Conservation (phyloP, 2,113 vertebrate species). For the Pyxicephalus adspersus region DNA sequence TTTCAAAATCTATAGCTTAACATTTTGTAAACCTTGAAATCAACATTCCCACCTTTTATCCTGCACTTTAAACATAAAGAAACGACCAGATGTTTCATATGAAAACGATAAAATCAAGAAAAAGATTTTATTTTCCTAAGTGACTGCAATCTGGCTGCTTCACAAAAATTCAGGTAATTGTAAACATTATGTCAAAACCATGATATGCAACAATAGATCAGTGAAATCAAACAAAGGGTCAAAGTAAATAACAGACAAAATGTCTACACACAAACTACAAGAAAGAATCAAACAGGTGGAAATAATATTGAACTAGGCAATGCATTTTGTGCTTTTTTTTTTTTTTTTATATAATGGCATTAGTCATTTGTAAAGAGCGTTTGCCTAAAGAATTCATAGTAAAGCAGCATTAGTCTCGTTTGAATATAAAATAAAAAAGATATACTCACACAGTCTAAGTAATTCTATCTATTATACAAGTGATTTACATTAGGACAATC, state of each 20-base stretch:
- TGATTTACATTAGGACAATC: background rate
- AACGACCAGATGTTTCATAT: background rate
- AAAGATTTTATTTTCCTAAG: background rate
- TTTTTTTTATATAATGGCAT: too few relatives aligned
- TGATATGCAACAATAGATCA: background rate
- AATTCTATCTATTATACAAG: background rate
- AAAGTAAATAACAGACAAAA: background rate
- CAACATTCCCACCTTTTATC: background rate
- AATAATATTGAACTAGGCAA: background rate
- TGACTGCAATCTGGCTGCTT: background rate
- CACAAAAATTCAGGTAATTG: background rate
- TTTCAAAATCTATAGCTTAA: too few relatives aligned
- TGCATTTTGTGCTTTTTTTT: background rate
- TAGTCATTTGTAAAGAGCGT: background rate
- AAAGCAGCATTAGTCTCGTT: background rate
- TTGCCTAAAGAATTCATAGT: background rate
- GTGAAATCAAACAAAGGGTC: background rate
- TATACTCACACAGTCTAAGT: background rate
- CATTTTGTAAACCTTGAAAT: background rate
- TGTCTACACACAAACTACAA: background rate
- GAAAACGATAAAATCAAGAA: background rate
- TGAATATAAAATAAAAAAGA: slow-evolving; percentile 9
- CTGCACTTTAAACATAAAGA: background rate
- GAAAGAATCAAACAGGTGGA: background rate
- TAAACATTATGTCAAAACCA: background rate